Percentiles rank a stretch among this genome's conserved stretches.
phyloP scores from a whole-genome alignment of 2,797 vertebrate genomes.

The Erethizon dorsatum region DNA sequence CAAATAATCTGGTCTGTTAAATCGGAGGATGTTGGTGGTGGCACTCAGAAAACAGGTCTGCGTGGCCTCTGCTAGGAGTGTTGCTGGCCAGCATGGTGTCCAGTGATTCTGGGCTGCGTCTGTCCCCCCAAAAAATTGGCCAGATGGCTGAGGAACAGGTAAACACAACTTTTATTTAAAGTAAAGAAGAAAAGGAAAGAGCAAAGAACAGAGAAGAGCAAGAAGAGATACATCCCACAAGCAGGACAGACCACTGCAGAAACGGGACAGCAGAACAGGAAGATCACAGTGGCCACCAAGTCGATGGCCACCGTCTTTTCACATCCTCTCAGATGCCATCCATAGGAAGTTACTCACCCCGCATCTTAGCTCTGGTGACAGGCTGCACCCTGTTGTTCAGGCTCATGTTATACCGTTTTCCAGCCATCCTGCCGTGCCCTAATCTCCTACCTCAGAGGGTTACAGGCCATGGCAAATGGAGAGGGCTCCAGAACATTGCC shows the following conservation, averaged over 20 bases:
- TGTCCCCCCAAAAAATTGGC: neutral
- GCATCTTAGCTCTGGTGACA: neutral
- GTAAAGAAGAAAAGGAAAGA: neutral
- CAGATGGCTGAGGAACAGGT: neutral
- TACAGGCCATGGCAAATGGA: neutral
- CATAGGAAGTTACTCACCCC: neutral
- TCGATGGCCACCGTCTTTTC: neutral
- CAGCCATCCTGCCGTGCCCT: neutral
- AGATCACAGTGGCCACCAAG: neutral
- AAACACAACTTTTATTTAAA: neutral
- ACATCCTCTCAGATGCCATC: neutral
- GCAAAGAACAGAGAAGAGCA: neutral
- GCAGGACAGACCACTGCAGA: neutral
- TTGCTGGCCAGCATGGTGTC: neutral
- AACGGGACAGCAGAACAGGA: neutral
- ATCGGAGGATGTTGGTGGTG: neutral
- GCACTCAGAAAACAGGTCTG: neutral
- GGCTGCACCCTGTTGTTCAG: neutral
- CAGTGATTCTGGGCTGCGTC: neutral
- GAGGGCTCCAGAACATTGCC: neutral
- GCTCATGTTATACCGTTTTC: neutral
- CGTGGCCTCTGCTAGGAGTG: neutral
- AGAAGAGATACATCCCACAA: neutral
- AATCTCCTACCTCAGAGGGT: neutral
- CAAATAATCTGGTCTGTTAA: constrained; percentile 45